Conservation (phyloP, 30 jellyfish, hydroid and myxozoan genomes). For the Hydractinia echinata region DNA sequence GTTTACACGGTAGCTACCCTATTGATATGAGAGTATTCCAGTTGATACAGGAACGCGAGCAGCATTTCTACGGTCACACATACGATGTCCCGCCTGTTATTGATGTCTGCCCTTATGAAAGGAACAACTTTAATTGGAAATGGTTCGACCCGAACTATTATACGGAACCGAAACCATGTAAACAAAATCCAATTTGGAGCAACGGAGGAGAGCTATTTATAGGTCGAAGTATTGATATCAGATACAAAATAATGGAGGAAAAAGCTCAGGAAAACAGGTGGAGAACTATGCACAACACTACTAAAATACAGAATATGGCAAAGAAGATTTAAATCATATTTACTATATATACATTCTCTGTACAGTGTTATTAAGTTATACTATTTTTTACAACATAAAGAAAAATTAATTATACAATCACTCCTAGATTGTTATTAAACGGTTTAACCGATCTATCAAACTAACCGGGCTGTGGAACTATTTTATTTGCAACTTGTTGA, state of each 20-base stretch:
- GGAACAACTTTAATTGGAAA: conserved; percentile 56
- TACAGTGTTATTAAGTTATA: no score
- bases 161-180: conserved; percentile 66
- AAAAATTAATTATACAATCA: no score
- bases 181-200: conserved; percentile 65
- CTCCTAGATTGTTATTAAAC: no score
- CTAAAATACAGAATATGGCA: no score
- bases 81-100: conserved; percentile 53
- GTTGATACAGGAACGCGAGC: conserved; percentile 36
- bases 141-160: conserved; percentile 31
- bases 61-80: conserved; percentile 27
- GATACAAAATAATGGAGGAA: background rate
- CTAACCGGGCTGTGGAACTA: background rate
- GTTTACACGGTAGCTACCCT: conserved; percentile 74
- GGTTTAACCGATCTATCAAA: no score
- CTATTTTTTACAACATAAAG: no score
- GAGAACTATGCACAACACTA: no score
- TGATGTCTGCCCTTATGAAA: conserved; percentile 58
- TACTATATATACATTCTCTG: no score
- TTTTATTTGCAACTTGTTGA: background rate
- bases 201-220: conserved; percentile 14
- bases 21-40: conserved; percentile 51
- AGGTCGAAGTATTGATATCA: background rate
- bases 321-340: no score
- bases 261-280: background rate